Conservation (phyloP, 2,888 invertebrate genomes). For the Microplitis deprimator region DNA sequence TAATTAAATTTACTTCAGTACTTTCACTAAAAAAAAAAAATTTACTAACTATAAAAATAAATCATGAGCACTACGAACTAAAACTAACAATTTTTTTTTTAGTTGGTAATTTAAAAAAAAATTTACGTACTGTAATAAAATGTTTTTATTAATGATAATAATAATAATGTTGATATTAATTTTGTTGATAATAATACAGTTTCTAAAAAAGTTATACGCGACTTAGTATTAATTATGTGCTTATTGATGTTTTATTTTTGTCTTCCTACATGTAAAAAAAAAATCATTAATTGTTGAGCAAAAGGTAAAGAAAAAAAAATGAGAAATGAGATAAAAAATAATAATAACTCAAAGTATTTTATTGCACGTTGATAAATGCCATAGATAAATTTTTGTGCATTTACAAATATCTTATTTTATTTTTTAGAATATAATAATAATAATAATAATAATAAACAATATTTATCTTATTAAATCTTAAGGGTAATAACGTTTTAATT, state of each 20-base stretch:
- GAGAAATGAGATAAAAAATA: neutral
- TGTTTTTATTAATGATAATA: neutral
- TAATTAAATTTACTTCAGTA: neutral
- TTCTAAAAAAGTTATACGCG: neutral
- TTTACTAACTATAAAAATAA: neutral
- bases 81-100: neutral
- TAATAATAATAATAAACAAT: conserved; percentile 34
- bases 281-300: neutral
- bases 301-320: neutral
- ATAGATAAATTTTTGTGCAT: conserved; percentile 51
- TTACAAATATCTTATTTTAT: conserved; percentile 42
- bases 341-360: conserved; percentile 24
- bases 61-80: neutral
- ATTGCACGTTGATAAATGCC: conserved; percentile 25
- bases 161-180: neutral
- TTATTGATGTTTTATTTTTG: neutral
- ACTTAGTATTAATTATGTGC: neutral
- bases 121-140: neutral
- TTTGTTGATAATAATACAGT: neutral
- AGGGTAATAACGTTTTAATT: neutral
- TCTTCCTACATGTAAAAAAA: neutral
- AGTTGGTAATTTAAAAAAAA: neutral
- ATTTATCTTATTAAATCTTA: conserved; percentile 24
- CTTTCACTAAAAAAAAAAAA: neutral
- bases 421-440: neutral